Base-by-base conservation (phyloP, 2,888 invertebrate genomes). In the Myathropa florea region DNA sequence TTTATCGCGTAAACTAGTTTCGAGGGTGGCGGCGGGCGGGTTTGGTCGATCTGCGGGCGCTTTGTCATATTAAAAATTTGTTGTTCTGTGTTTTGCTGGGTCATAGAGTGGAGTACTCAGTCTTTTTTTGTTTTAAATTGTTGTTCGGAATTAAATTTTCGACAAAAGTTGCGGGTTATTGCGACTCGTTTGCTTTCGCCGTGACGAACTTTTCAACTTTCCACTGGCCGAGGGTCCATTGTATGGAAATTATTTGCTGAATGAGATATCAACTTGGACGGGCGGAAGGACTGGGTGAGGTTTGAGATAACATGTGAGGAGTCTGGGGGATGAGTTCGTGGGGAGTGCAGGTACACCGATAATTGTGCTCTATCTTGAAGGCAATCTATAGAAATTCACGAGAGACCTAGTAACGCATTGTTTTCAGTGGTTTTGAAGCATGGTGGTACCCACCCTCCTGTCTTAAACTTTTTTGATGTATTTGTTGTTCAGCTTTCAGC, bases 1-100 rank as follows among this genome's bases (percentile, higher is more conserved):
- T 81, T 85, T 84, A 85, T 85, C 84, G 84, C 61, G 76, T 46
- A 79, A 79, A 73, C 24, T 80, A 70, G 53, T 73, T 80, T 80
- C 4, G 26, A 12, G 57, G 57, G 53, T 18, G 24, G 53, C 28
- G 14, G n/a, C 21, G 59, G 14, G 39, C 14, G 14, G 39, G 18
- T n/a, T 6, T 18, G 18, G 46, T 46, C 18, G 46, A 46, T 26
- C 63, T 68, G 70, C 68, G 61, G 77, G 77, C 68, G 24, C 53
- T 65, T 79, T 72, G 59, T 65, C 57, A n/a, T 64, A 46, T 63
- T 26, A 39, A 71, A 14, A 79, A 65, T 71, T 46, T 76, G 67
- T 67, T 60, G 53, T 68, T 59, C 65, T 67, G 18, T 72, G 14
- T 72, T 57, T 59, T 70, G 46, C 18, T 18, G 46, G 18, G 46